Evolutionary conservation across 2,797 vertebrate species (phyloP).

Genomic region (Poecilia velifera): DNA sequence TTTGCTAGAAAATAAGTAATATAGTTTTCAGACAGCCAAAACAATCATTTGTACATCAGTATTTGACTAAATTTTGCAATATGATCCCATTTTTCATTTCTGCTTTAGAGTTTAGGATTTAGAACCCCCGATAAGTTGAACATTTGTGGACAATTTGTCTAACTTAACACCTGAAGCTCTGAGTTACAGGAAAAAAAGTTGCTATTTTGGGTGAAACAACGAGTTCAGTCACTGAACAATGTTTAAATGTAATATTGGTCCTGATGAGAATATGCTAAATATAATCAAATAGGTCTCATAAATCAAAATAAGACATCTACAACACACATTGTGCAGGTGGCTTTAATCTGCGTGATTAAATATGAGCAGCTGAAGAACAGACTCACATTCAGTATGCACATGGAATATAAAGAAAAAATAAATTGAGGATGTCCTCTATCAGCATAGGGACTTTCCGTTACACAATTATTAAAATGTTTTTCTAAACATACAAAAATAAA

Average conservation of each 20-base stretch:
- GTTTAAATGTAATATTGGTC: constrained; percentile 5
- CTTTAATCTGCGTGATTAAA: neutral
- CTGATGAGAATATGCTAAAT: neutral
- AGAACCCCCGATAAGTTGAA: neutral
- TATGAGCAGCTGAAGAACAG: neutral
- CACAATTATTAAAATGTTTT: neutral
- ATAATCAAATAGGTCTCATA: neutral
- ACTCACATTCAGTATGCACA: neutral
- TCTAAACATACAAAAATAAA: neutral
- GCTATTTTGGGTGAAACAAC: neutral
- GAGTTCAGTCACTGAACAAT: neutral
- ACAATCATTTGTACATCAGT: neutral
- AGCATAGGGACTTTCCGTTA: neutral
- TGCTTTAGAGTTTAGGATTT: neutral
- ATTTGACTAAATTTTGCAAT: neutral
- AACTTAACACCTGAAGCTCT: neutral
- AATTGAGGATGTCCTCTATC: neutral
- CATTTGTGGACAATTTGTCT: neutral
- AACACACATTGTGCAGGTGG: constrained; percentile 1
- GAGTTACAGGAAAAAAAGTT: neutral
- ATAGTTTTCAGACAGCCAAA: neutral
- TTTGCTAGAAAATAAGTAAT: neutral
- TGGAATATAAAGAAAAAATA: neutral
- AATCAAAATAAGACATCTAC: neutral
- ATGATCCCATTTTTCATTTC: neutral